Conservation (phyloP, 2,113 vertebrate genomes). For the Agapornis roseicollis region DNA sequence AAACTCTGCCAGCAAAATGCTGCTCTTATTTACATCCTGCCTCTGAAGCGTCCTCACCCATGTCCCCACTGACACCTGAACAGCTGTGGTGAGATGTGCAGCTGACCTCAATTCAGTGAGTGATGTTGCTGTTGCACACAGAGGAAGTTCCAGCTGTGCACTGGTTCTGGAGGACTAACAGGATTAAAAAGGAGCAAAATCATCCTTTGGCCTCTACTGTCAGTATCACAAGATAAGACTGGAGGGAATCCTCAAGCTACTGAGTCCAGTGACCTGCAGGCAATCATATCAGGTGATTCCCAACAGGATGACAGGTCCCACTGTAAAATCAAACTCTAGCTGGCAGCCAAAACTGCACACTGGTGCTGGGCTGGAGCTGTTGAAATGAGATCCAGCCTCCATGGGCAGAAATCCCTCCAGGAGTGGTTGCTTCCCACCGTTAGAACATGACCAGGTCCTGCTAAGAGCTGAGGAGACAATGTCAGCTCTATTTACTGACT, state of each 20-base stretch:
- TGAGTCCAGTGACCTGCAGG: not conserved
- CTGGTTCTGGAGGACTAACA: not conserved
- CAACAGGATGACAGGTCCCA: not conserved
- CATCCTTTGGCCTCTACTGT: not conserved
- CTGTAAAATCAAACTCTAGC: not conserved
- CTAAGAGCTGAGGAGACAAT: not conserved
- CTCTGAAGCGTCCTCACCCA: rapidly evolving
- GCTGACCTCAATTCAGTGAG: not conserved
- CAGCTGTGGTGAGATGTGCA: not conserved
- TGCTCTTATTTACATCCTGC: not conserved
- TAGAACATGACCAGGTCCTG: not conserved
- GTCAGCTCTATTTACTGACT: not conserved
- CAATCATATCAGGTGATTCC: not conserved
- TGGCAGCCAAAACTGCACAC: not conserved
- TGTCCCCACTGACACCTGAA: not conserved
- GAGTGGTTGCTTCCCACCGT: not conserved
- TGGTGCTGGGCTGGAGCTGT: not conserved
- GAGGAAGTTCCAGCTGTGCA: not conserved
- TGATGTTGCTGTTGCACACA: not conserved
- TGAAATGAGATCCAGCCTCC: not conserved
- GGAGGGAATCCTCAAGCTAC: not conserved
- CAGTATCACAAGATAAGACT: not conserved
- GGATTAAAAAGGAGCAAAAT: not conserved
- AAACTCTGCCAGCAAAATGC: not conserved
- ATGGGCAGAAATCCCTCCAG: not conserved